Evolutionary conservation across 2,113 vertebrate species (phyloP), one percentile per base, ranked within the genome.

Genomic region (Chionomys nivalis): DNA sequence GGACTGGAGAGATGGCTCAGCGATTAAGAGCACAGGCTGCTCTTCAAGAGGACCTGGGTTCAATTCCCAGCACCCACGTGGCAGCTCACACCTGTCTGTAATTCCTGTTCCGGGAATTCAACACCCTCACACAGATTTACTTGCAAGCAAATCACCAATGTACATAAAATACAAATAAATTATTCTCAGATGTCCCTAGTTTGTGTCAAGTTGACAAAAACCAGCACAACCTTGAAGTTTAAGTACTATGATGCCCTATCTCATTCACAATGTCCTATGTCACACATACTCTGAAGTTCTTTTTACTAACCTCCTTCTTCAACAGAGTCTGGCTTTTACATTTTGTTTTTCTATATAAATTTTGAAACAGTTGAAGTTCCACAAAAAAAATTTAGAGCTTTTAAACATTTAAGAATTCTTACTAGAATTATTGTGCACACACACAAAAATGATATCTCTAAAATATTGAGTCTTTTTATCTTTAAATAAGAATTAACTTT

Each of bases 311-410:
- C 52, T 93, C 39, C 61, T 97, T 95, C 73, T 72, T 77, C 70
- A 52, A 66, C 19, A 55, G 21, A 90, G 23, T 89, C 24, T 94
- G 58, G 36, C 6, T 92, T 23, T 89, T 93, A 21, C 6, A 49
- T 24, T 70, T 78, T 94, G 16, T 19, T 90, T 95, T 94, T 86
- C 66, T 90, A 68, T 90, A 16, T 87, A 77, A 92, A 92, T 95
- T 92, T 90, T 65, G 86, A 87, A 95, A 93, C 21, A 89, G 3
- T 13, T 68, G 23, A 89, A 83, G 24, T 93, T 83, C 49, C 23
- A 28, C 81, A 61, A 39, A 63, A 42, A 42, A 36, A 79, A 58
- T 23, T 31, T 42, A 61, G 31, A 14, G 70, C 83, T 94, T 93
- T 91, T 72, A 7, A 89, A 63, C 72, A 39, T 36, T 49, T 11